Percentiles rank a stretch among this genome's conserved stretches.
Conservation (phyloP, 1,140 invertebrate species). For the Cyclina sinensis region DNA sequence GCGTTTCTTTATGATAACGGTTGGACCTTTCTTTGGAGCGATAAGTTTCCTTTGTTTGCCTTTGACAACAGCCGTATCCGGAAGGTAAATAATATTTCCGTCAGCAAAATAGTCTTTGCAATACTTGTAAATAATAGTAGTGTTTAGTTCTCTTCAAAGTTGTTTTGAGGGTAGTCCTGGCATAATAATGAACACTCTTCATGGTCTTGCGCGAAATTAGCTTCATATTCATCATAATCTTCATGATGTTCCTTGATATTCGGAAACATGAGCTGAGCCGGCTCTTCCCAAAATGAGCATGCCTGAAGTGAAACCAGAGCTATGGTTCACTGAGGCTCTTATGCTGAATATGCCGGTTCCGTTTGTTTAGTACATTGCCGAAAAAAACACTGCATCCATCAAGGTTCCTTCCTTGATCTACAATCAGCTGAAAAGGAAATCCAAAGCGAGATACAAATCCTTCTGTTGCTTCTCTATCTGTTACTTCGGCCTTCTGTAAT, state of each 20-base stretch:
- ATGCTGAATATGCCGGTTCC: background rate
- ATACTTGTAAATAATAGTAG: conserved; percentile 1
- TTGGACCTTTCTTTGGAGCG: conserved; percentile 3
- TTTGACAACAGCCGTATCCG: background rate
- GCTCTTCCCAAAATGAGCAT: background rate
- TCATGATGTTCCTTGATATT: no score
- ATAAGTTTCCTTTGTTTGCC: background rate
- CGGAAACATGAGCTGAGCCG: conserved; percentile 23
- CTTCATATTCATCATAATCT: background rate
- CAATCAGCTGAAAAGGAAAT: background rate
- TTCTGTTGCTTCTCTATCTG: background rate
- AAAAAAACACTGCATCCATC: background rate
- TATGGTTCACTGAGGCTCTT: background rate
- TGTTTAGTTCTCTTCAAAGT: background rate
- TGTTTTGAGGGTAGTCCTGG: conserved; percentile 5
- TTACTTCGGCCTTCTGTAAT: background rate
- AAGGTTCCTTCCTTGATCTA: background rate
- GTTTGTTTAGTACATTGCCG: background rate
- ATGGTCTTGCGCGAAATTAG: background rate
- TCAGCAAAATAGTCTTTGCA: background rate
- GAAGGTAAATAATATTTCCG: background rate
- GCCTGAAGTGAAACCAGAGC: background rate
- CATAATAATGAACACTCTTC: background rate
- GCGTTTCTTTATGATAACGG: background rate
- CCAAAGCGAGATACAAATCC: conserved; percentile 16